Evolutionary conservation across 2,888 invertebrate species (phyloP).

Genomic region (Cheilosia scutellata): DNA sequence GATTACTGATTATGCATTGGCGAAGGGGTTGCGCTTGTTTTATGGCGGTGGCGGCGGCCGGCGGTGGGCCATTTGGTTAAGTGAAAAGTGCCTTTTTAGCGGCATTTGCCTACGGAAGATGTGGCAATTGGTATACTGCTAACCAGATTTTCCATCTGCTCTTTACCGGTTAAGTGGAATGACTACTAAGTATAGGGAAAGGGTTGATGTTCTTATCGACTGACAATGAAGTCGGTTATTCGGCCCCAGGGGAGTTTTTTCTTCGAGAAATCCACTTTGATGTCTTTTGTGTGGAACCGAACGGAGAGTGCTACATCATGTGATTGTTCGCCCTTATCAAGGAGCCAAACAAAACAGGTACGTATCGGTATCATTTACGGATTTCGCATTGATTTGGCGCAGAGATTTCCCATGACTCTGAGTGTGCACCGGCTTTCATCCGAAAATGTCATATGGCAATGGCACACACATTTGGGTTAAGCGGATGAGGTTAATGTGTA

Average conservation of each 20-base stretch:
- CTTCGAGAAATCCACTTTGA: slow-evolving; percentile 49
- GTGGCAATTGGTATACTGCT: slow-evolving; percentile 48
- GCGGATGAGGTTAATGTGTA: slow-evolving; percentile 73
- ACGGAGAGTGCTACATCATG: slow-evolving; percentile 36
- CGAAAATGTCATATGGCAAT: slow-evolving; percentile 25
- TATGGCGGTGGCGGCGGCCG: slow-evolving; percentile 23
- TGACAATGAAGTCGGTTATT: slow-evolving; percentile 8
- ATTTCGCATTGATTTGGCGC: slow-evolving; percentile 47
- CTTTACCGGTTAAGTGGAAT: slow-evolving; percentile 16
- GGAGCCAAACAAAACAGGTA: slow-evolving; percentile 44
- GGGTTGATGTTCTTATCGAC: slow-evolving; percentile 46
- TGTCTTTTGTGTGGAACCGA: slow-evolving; percentile 56
- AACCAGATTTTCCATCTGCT: slow-evolving; percentile 48
- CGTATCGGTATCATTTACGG: slow-evolving; percentile 39
- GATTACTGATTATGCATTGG: slow-evolving; percentile 20
- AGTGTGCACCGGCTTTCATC: slow-evolving; percentile 51
- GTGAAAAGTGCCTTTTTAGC: slow-evolving; percentile 55
- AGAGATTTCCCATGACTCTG: slow-evolving; percentile 57
- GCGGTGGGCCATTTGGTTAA: slow-evolving; percentile 20
- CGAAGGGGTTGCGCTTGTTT: slow-evolving; percentile 50
- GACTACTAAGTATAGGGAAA: slow-evolving; percentile 52
- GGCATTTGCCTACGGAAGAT: slow-evolving; percentile 59
- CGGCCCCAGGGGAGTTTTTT: slow-evolving; percentile 38
- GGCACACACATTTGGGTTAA: slow-evolving; percentile 55
- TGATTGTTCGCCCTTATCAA: slow-evolving; percentile 20